A percentile compares a stretch with the other conserved stretches of the same genome.
These are phyloP conservation scores for Solea solea DNA, from an alignment of 2,113 vertebrate species.

Conservation along the genomic window DNA sequence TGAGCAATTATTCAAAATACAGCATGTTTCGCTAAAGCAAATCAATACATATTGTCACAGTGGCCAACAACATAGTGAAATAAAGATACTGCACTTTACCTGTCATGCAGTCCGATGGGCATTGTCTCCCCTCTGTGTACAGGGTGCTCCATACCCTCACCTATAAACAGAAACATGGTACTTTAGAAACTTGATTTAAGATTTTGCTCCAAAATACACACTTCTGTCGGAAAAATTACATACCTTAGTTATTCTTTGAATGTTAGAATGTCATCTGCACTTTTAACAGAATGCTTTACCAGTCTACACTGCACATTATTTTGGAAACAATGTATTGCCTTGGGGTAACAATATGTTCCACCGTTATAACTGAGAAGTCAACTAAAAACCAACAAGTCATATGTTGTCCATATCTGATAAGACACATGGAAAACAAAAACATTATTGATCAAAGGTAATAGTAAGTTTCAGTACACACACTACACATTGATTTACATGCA, in stretches of 20 bases:
- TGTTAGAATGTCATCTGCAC: neutral
- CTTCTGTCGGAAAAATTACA: too few species aligned
- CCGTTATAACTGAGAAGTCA: too few species aligned
- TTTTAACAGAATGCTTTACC: neutral
- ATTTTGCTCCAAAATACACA: neutral
- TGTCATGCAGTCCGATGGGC: conserved; percentile 85
- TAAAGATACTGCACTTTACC: conserved; percentile 71
- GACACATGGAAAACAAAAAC: too few species aligned
- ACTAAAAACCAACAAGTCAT: too few species aligned
- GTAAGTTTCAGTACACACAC: too few species aligned
- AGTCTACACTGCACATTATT: neutral
- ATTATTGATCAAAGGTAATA: too few species aligned
- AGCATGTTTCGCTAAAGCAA: neutral
- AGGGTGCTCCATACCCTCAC: conserved; percentile 87
- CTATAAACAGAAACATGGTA: conserved; percentile 57
- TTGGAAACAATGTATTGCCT: neutral
- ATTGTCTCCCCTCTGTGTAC: conserved; percentile 87
- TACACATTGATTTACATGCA: too few species aligned
- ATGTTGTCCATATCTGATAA: too few species aligned
- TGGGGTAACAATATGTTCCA: neutral
- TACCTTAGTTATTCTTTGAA: neutral
- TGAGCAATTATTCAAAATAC: neutral
- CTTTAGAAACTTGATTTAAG: conserved; percentile 4
- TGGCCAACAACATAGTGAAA: neutral
- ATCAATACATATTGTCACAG: neutral